phyloP scores from a whole-genome alignment of 2,797 vertebrate species.

The Nannoperca obscura region DNA sequence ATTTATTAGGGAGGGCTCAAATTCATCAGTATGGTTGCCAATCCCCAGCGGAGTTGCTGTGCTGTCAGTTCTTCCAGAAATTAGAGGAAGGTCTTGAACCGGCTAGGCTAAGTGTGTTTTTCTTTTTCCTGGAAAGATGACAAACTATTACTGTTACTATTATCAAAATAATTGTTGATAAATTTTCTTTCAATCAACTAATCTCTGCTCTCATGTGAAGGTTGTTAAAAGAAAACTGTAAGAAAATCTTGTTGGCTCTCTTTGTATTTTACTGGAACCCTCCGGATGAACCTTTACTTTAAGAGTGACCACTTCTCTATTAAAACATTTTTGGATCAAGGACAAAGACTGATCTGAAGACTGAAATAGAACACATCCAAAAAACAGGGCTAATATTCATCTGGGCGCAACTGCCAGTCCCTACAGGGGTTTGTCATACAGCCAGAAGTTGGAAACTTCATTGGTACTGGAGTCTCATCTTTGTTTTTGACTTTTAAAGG shows the following conservation, averaged over 20 bases:
- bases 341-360: constrained; percentile 28
- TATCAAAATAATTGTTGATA: neutral
- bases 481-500: constrained; percentile 35
- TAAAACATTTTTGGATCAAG: constrained; percentile 29
- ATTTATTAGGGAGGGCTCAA: constrained; percentile 37
- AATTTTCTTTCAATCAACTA: neutral
- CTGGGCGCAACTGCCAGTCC: constrained; percentile 44
- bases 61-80: constrained; percentile 32
- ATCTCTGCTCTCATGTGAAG: neutral
- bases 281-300: constrained; percentile 6
- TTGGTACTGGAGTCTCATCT: constrained; percentile 32
- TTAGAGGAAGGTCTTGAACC: constrained; percentile 18
- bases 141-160: neutral
- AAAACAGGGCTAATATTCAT: constrained; percentile 38
- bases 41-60: constrained; percentile 29
- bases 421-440: constrained; percentile 14
- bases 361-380: constrained; percentile 51
- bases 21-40: constrained; percentile 35
- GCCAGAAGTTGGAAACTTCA: constrained; percentile 45
- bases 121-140: constrained; percentile 3
- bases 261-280: neutral
- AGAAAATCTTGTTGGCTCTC: neutral
- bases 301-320: constrained; percentile 11
- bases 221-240: neutral
- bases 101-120: constrained; percentile 4